Evolutionary conservation across 2,888 invertebrate species (phyloP), one percentile per base, ranked within the genome.

Genomic region (Amphipyra berbera): DNA sequence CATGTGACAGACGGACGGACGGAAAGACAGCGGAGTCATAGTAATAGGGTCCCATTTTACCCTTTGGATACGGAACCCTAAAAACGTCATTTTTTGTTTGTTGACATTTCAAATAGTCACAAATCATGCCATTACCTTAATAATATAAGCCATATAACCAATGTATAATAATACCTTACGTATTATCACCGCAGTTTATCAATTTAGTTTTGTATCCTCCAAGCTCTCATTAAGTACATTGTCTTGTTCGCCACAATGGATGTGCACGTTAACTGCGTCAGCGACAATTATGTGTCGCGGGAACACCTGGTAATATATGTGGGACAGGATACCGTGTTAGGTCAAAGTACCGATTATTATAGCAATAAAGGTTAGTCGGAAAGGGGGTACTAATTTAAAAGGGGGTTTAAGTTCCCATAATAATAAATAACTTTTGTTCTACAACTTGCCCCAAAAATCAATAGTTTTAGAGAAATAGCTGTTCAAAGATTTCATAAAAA

Each of bases 211-310:
- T 47, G 46, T 61, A 68, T 61, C 52, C 61, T 59, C 47, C 13
- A 15, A 52, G 63, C 62, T 73, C 70, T 77, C 79, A 76, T 77
- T 79, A 76, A 76, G 77, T 69, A 79, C 79, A 77, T 79, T 79
- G 77, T 77, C 77, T 77, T 76, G 79, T 76, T 61, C 61, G 41
- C 77, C 67, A 79, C 77, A 79, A 79, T 77, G 65, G 76, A 66
- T 68, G 73, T 65, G 73, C 73, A 64, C 58, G 64, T 68, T 73
- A 76, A 72, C 79, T 68, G 67, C 73, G 46, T 61, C 67, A 64
- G 46, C 54, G 63, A 65, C 79, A 68, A 69, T 77, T 77, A 72
- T 57, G 61, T 64, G 52, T 15, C 58, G 57, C 48, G 58, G 70
- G 52, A 63, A 59, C 62, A 71, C 61, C 63, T 55, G 64, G 12